Base-by-base conservation (phyloP, 2,888 invertebrate genomes). In the Andrena hattorfiana region DNA sequence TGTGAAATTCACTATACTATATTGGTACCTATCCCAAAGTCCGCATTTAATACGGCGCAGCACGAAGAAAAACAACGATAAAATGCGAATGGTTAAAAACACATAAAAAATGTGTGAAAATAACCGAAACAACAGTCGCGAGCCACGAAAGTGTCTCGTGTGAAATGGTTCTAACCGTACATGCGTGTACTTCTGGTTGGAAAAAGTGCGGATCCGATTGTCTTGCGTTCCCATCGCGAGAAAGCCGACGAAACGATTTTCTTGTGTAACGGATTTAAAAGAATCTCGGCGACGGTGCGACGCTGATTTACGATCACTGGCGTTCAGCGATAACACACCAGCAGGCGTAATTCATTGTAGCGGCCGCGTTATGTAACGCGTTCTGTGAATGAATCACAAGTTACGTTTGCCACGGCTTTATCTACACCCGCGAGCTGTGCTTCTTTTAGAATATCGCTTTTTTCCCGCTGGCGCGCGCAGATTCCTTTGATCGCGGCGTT, bases 311-410 rank as follows among this genome's bases (percentile, higher is more conserved):
- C 77, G 74, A 86, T 86, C 71, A 35, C 68, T 60, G 66, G 64
- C 62, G 56, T 79, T 68, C 68, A 68, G 66, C 79, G 84, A 82
- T 82, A 77, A 74, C 77, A 63, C 75, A 72, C 77, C 72, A 73
- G 84, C 82, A 70, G 66, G 79, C 82, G 86, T 80, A 84, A 84
- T 86, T 86, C 86, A 86, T 84, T 62, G 84, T 70, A 74, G 73
- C 87, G 66, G 68, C 42, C 23, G 42, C 49, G 78, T 87, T 87
- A 85, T 71, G 83, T 85, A 87, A 87, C 77, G 70, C 72, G 68
- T 70, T 87, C 83, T 35, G 76, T 87, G 86, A 87, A 87, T 87
- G 86, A 87, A 87, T 87, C 86, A 85, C 77, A 83, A 77, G 85
- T 86, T 86, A 83, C 87, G 85, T 80, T 87, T 48, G 71, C 76